Percentiles rank a stretch among this genome's conserved stretches.
These are phyloP conservation scores for Halesus radiatus DNA, from an alignment of 1,140 invertebrate genomes.

Conservation along the genomic window DNA sequence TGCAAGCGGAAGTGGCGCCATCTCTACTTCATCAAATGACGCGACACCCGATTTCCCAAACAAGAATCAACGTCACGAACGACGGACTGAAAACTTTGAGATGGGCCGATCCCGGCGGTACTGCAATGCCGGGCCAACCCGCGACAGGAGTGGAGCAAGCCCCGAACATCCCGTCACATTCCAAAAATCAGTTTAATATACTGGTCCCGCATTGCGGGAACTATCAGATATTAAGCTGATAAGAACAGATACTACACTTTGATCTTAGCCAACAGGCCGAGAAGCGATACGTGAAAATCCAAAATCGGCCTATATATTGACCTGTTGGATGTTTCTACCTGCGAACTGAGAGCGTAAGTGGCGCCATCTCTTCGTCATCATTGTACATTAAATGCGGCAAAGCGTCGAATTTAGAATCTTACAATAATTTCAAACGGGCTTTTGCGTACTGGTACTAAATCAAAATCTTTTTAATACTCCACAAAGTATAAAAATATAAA, in stretches of 20 bases:
- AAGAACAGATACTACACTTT: slow-evolving; percentile 74
- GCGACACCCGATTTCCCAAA: too few relatives aligned
- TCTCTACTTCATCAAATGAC: too few relatives aligned
- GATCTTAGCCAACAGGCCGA: slow-evolving; percentile 69
- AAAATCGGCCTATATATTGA: background rate
- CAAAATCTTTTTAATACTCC: too few relatives aligned
- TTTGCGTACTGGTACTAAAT: too few relatives aligned
- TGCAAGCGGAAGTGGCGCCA: too few relatives aligned
- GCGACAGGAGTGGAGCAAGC: slow-evolving; percentile 71
- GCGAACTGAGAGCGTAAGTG: background rate
- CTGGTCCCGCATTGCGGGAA: slow-evolving; percentile 67
- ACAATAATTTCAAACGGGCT: too few relatives aligned
- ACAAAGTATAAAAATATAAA: too few relatives aligned
- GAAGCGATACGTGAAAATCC: slow-evolving; percentile 63
- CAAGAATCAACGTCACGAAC: too few relatives aligned
- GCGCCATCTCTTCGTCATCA: background rate
- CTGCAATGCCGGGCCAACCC: slow-evolving; percentile 76
- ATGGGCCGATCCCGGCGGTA: slow-evolving; percentile 60
- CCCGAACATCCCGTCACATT: slow-evolving; percentile 67
- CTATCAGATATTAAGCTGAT: slow-evolving; percentile 77
- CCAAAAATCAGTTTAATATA: slow-evolving; percentile 78
- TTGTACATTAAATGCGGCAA: too few relatives aligned
- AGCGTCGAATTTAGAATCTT: too few relatives aligned
- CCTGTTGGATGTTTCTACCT: background rate
- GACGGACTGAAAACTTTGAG: too few relatives aligned